Evolutionary conservation across 2,797 vertebrate genomes (phyloP), one percentile per base, ranked within the genome.

Genomic region (Sciurus vulgaris): DNA sequence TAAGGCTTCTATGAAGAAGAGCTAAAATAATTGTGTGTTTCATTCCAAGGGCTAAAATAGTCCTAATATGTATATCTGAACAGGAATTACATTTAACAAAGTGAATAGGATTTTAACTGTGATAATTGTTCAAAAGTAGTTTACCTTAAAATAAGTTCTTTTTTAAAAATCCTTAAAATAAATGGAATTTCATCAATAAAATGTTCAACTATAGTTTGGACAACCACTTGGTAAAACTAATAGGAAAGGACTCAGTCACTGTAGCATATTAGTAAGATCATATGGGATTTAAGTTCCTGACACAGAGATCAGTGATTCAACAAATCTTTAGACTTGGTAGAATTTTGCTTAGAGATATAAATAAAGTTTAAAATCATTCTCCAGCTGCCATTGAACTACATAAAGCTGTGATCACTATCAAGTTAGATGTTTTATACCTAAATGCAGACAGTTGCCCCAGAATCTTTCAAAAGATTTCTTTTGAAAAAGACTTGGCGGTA

Each of bases 341-440:
- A 26, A 61, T 24, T 96, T 86, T 89, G 9, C 35, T 92, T 76
- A 82, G 61, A 95, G 41, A 86, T 88, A 47, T 49, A 96, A 90
- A 49, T 95, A 18, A 87, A 95, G 61, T 49, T 79, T 30, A 94
- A 67, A 87, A 33, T 89, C 22, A 77, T 63, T 81, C 35, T 87
- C 33, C 11, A 74, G 26, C 33, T 94, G 44, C 9, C 20, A 89
- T 65, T 41, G 9, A 41, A 44, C 18, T 85, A 30, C 76, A 70
- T 24, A 63, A 84, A 81, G 33, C 20, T 86, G 49, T 89, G 28
- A 51, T 89, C 49, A 79, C 72, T 95, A 76, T 67, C 35, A 93
- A 79, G n/a, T 73, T 85, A 74, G 79, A 69, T 33, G 6, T 83
- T 76, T 94, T 91, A 83, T 79, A 44, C 59, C 38, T 93, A 56